Evolutionary conservation across 2,113 vertebrate species (phyloP).

Genomic region (Paradisaea rubra): DNA sequence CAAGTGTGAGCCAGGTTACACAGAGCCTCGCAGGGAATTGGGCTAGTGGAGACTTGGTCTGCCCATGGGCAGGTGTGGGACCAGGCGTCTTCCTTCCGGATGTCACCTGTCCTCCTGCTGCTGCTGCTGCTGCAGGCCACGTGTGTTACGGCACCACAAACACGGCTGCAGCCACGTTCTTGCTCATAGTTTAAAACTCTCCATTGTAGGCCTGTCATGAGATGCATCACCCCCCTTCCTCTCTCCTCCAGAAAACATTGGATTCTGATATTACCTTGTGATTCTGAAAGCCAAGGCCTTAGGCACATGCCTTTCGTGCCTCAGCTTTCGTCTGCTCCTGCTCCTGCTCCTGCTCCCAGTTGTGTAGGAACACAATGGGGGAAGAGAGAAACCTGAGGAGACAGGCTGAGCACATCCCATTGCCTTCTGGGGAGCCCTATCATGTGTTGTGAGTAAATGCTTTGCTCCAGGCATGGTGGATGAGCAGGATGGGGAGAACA

Average conservation of each 20-base stretch:
- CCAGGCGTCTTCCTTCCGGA: not conserved
- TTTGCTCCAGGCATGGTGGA: not conserved
- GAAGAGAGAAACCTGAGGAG: slow-evolving; percentile 36
- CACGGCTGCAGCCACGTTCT: not conserved
- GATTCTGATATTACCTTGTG: not conserved
- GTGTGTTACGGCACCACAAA: not conserved
- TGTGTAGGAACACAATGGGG: not conserved
- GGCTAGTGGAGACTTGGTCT: not conserved
- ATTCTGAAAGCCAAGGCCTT: slow-evolving; percentile 45
- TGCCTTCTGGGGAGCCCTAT: not conserved
- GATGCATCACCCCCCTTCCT: not conserved
- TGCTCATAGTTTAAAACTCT: not conserved
- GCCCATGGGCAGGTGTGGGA: not conserved
- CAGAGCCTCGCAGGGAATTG: not conserved
- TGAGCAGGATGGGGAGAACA: not conserved
- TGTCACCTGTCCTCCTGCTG: not conserved
- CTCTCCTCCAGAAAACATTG: not conserved
- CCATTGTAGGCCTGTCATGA: not conserved
- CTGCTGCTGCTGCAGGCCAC: not conserved
- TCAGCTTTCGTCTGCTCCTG: slow-evolving; percentile 26
- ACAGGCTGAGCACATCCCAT: not conserved
- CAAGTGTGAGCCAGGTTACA: not conserved
- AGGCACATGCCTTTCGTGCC: slow-evolving; percentile 53
- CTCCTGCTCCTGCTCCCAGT: not conserved
- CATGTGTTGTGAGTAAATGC: fast-evolving